These are phyloP conservation scores for Ectropis grisescens DNA, from an alignment of 1,140 invertebrate genomes.

Conservation along the genomic window DNA sequence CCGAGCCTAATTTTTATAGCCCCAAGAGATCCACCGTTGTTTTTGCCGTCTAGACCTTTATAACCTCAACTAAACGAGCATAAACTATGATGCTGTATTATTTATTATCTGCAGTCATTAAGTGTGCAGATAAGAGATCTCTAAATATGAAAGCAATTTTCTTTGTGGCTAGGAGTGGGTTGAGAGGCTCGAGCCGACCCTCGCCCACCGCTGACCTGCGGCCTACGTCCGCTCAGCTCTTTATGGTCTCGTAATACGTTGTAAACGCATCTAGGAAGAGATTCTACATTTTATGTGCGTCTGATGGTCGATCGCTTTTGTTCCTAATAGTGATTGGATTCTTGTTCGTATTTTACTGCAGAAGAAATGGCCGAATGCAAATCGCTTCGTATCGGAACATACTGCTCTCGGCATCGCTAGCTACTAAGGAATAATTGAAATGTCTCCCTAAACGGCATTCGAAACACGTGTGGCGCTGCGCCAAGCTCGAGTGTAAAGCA, in stretches of 20 bases:
- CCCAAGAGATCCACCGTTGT: too few species aligned
- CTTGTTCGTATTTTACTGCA: constrained; percentile 2
- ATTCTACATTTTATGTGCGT: constrained; percentile 41
- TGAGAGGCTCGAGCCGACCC: constrained; percentile 12
- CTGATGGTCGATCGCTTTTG: constrained; percentile 14
- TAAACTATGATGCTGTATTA: too few species aligned
- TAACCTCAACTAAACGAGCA: too few species aligned
- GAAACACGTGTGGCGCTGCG: constrained; percentile 27
- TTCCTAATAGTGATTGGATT: constrained; percentile 16
- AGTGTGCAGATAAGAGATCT: constrained; percentile 13
- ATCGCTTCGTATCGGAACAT: constrained; percentile 2
- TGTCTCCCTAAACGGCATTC: constrained; percentile 17
- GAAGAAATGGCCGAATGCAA: constrained; percentile 11
- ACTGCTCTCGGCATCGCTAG: constrained; percentile 2
- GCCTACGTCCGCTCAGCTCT: constrained; percentile 24
- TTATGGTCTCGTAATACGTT: constrained; percentile 38
- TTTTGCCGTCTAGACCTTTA: too few species aligned
- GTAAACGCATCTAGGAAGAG: constrained; percentile 38
- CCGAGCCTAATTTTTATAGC: too few species aligned
- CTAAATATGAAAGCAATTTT: constrained; percentile 14
- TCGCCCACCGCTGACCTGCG: constrained; percentile 36
- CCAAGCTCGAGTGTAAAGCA: constrained; percentile 22
- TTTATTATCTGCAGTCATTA: constrained; percentile 1
- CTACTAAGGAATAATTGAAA: constrained; percentile 26
- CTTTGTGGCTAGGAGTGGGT: constrained; percentile 9